Evolutionary conservation across 1,140 invertebrate genomes (phyloP), one percentile per base, ranked within the genome.

Genomic region (Eupristina koningsbergeri): DNA sequence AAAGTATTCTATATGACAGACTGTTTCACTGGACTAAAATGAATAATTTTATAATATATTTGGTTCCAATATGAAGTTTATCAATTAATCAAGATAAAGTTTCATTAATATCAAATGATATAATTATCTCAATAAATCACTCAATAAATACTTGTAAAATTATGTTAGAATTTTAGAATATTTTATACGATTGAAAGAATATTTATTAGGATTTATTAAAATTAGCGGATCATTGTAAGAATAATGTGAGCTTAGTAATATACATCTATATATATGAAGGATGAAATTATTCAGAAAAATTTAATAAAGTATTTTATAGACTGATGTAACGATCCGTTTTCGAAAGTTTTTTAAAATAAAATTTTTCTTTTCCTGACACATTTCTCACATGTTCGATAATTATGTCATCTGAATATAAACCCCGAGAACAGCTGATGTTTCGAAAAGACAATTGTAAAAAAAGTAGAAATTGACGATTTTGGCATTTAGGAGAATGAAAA

Each of bases 271-370:
- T 75, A n/a, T 29, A 39, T 26, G 22, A 1, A 53, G 36, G 39
- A 39, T 29, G 11, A 26, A 69, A 69, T 53, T 77, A n/a, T n/a
- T 50, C 39, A 22, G 22, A 22, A 7, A 67, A 50, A 29, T 64
- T 47, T 39, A 47, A 81, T 75, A 63, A 81, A 63, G 41, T 81
- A 75, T 63, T 81, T 75, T 39, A 36, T 8, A 29, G 11, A 31
- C 61, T 61, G 61, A 34, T 58, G 58, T 81, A 69, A 0, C 50
- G 19, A 9, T 39, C 22, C 17, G 26, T 53, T 71, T 47, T 47
- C 47, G 7, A n/a, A 41, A 41, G 1, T 41, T 71, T 71, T 7
- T 71, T 2, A 22, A 26, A 58, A 26, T 6, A 58, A 26, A n/a
- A n/a, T n/a, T n/a, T n/a, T n/a, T n/a, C n/a, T n/a, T n/a, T n/a